Evolutionary conservation across 2,113 vertebrate species (phyloP).

Genomic region (Lepus europaeus): DNA sequence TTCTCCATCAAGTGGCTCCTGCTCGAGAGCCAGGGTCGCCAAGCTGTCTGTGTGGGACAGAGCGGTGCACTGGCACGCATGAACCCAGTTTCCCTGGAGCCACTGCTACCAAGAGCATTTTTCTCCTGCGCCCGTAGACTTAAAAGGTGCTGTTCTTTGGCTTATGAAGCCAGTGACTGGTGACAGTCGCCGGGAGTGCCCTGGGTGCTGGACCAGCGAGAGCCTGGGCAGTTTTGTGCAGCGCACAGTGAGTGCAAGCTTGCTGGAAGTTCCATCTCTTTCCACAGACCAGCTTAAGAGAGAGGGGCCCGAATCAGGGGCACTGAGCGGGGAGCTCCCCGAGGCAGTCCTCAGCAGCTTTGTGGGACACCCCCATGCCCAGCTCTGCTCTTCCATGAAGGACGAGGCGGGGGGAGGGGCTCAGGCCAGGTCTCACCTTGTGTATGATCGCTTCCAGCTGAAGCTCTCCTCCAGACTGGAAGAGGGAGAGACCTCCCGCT

Average conservation of each 20-base stretch:
- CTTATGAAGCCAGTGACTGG: background rate
- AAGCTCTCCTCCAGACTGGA: constrained; percentile 83
- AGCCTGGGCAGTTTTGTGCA: background rate
- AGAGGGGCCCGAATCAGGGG: background rate
- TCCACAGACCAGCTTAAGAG: background rate
- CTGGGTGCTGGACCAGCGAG: background rate
- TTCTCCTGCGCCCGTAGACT: constrained; percentile 11
- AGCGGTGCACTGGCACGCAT: background rate
- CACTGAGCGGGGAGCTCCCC: background rate
- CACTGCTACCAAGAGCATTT: background rate
- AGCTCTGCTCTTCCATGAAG: background rate
- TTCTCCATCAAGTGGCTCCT: constrained; percentile 59
- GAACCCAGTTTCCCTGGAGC: background rate
- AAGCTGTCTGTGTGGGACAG: constrained; percentile 45
- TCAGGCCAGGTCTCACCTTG: constrained; percentile 76
- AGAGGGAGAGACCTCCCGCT: constrained; percentile 69
- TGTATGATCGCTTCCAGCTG: constrained; percentile 90
- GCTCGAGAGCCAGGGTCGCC: constrained; percentile 17
- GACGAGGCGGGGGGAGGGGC: background rate
- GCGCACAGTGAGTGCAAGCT: background rate
- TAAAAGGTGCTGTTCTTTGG: background rate
- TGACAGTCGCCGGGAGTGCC: background rate
- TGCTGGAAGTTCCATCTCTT: background rate
- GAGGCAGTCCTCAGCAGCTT: background rate
- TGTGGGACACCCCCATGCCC: background rate